Evolutionary conservation across 2,888 invertebrate species (phyloP).

Genomic region (Ctenicera cuprea): DNA sequence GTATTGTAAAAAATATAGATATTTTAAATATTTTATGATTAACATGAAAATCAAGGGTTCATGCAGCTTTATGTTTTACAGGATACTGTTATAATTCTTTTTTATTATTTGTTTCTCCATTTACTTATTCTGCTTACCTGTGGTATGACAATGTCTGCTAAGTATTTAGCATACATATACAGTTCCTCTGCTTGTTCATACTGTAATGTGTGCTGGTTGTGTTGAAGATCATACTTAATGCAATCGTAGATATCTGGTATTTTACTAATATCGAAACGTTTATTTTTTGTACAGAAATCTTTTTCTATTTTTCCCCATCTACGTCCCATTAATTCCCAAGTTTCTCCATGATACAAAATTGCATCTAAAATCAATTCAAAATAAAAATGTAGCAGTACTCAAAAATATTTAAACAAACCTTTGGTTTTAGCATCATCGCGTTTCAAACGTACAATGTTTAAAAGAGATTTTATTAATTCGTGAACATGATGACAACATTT

Average conservation of each 20-base stretch:
- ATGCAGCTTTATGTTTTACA: too few species aligned
- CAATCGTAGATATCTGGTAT: constrained; percentile 99
- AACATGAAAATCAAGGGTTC: too few species aligned
- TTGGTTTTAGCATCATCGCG: constrained; percentile 93
- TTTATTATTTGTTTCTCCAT: too few species aligned
- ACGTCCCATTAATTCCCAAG: constrained; percentile 98
- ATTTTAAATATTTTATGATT: too few species aligned
- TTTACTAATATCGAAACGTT: constrained; percentile 97
- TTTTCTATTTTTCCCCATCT: constrained; percentile 99
- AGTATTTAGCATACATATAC: constrained; percentile 96
- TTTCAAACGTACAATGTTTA: constrained; percentile 89
- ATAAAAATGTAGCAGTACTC: constrained; percentile 24
- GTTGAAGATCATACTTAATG: constrained; percentile 98
- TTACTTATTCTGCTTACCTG: too few species aligned
- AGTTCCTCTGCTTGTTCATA: constrained; percentile 94
- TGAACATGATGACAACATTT: constrained; percentile 95
- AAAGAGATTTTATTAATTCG: constrained; percentile 88
- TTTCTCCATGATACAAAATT: constrained; percentile 97
- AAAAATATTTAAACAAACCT: constrained; percentile 71
- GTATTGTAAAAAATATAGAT: too few species aligned
- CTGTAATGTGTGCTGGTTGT: constrained; percentile 96
- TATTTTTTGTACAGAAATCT: constrained; percentile 96
- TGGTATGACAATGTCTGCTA: constrained; percentile 99
- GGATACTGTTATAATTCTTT: too few species aligned
- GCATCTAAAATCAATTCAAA: constrained; percentile 78